phyloP scores from a whole-genome alignment of 2,113 vertebrate species.

The Catharus fuscescens region DNA sequence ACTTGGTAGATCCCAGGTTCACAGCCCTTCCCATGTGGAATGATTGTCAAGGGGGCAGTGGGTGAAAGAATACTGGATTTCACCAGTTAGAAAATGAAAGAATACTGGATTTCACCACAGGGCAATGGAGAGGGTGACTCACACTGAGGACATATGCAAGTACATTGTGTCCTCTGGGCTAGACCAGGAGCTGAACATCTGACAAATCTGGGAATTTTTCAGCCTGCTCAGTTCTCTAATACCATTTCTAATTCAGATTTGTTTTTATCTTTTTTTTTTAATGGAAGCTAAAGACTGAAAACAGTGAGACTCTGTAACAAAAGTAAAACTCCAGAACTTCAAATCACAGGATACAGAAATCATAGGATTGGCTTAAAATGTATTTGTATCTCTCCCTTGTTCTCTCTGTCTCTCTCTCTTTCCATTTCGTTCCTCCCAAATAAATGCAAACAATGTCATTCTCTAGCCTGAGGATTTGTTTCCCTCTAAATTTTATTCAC shows the following conservation, averaged over 20 bases:
- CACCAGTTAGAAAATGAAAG: not conserved
- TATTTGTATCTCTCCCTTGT: not conserved
- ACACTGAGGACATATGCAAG: fast-evolving
- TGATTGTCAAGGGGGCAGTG: fast-evolving
- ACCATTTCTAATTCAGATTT: not conserved
- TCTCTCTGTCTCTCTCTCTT: not conserved
- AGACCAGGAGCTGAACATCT: not conserved
- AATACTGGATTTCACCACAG: not conserved
- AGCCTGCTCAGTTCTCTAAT: not conserved
- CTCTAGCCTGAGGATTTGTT: not conserved
- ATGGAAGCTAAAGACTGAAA: not conserved
- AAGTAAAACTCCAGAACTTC: not conserved
- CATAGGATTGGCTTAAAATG: not conserved
- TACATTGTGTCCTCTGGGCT: not conserved
- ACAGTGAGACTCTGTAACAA: not conserved
- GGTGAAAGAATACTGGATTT: not conserved
- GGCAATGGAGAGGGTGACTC: not conserved
- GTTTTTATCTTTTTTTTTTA: not conserved
- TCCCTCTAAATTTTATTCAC: not conserved
- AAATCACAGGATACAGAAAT: not conserved
- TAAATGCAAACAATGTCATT: not conserved
- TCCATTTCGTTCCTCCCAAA: not conserved
- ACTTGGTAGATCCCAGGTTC: not conserved
- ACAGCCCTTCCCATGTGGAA: not conserved
- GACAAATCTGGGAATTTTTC: not conserved